Evolutionary conservation across 2,113 vertebrate species (phyloP).

Genomic region (Podiceps cristatus): DNA sequence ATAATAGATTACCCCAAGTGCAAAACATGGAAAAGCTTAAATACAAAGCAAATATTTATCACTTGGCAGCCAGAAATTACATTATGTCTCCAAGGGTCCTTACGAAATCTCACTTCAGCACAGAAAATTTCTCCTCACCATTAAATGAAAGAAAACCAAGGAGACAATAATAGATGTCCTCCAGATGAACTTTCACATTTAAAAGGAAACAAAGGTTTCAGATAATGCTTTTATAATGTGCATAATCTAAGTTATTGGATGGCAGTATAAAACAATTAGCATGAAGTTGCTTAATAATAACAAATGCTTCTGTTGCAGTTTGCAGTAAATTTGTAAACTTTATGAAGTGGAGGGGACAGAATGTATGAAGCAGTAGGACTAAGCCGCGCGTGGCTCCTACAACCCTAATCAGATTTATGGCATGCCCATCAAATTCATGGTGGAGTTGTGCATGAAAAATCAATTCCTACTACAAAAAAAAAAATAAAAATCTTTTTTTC

Average conservation of each 20-base stretch:
- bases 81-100: background rate
- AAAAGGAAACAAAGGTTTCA: background rate
- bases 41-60: background rate
- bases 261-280: background rate
- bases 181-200: background rate
- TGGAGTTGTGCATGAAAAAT: background rate
- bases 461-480: background rate
- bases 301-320: background rate
- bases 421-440: background rate
- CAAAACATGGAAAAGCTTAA: background rate
- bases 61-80: background rate
- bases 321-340: background rate
- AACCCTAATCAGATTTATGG: background rate
- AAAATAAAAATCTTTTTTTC: background rate
- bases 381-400: background rate
- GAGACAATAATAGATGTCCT: background rate
- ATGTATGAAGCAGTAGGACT: accelerated
- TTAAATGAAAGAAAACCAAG: background rate
- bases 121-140: background rate
- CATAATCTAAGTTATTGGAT: conserved; percentile 2
- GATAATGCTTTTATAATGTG: background rate
- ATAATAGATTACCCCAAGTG: background rate
- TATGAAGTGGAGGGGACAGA: background rate
- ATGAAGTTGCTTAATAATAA: background rate
- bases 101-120: background rate